Evolutionary conservation across 2,888 invertebrate genomes (phyloP).

Genomic region (Melipona beecheii): DNA sequence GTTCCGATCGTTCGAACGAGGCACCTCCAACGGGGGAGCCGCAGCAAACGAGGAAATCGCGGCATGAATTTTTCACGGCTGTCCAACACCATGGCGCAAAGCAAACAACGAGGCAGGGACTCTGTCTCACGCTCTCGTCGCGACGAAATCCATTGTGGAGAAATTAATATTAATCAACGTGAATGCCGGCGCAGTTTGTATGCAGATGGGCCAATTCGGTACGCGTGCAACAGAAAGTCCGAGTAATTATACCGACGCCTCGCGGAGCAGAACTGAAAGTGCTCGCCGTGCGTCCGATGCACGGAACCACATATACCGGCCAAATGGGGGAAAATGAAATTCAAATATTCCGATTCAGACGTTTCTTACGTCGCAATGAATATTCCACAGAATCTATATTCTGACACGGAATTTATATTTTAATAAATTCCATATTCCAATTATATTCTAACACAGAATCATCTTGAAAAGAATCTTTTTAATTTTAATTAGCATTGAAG

Average conservation of each 20-base stretch:
- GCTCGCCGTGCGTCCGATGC: background rate
- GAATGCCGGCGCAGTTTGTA: constrained; percentile 50
- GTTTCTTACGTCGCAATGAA: background rate
- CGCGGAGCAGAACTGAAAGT: constrained; percentile 24
- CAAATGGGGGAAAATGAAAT: constrained; percentile 8
- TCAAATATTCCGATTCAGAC: background rate
- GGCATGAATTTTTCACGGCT: constrained; percentile 56
- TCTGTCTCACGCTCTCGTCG: constrained; percentile 66
- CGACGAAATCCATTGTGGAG: constrained; percentile 61
- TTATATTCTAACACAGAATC: background rate
- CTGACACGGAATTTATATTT: background rate
- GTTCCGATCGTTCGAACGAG: constrained; percentile 12
- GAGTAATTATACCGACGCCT: constrained; percentile 44
- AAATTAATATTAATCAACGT: constrained; percentile 70
- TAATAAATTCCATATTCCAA: too few relatives aligned
- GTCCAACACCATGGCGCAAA: constrained; percentile 30
- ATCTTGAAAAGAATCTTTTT: background rate
- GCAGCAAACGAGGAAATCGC: constrained; percentile 30
- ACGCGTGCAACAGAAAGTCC: constrained; percentile 34
- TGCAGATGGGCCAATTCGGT: constrained; percentile 44
- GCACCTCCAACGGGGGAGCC: constrained; percentile 7
- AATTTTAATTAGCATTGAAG: background rate
- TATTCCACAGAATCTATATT: background rate
- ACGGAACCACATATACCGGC: background rate
- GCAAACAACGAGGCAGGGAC: constrained; percentile 40